These are phyloP conservation scores for Sinotaia quadrata DNA, from an alignment of 2,888 invertebrate genomes.

Conservation along the genomic window DNA sequence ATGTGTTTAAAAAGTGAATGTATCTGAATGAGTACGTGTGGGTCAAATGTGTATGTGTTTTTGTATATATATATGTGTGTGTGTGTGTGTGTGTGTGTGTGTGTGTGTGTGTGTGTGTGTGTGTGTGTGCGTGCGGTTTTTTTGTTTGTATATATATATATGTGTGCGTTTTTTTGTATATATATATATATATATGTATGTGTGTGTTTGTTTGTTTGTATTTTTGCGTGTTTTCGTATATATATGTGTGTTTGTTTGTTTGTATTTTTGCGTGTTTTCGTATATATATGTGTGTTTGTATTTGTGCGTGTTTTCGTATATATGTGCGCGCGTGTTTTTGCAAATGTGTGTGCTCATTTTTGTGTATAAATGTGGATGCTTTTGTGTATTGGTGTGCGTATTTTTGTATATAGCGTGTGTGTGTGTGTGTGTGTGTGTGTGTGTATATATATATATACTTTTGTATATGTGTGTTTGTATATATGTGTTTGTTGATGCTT, in stretches of 20 bases:
- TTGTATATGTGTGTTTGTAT: neutral
- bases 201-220: neutral
- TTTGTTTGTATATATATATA: too few relatives aligned
- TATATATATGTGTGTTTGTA: too few relatives aligned
- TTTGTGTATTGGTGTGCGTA: too few relatives aligned
- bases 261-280: too few relatives aligned
- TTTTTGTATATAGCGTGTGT: too few relatives aligned
- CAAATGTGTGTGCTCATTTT: too few relatives aligned
- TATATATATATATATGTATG: neutral
- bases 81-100: neutral
- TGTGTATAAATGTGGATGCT: too few relatives aligned
- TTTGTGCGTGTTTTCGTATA: too few relatives aligned
- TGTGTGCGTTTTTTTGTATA: too few relatives aligned
- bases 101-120: neutral
- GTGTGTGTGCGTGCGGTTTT: neutral
- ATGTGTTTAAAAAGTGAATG: neutral
- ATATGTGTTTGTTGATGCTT: conserved; percentile 1
- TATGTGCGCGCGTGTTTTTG: too few relatives aligned
- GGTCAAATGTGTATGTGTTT: neutral
- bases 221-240: too few relatives aligned
- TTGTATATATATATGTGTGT: neutral
- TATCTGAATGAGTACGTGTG: neutral
- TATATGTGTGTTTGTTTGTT: too few relatives aligned
- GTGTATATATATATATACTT: neutral
- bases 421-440: neutral